Base-by-base conservation (phyloP, 2,113 vertebrate genomes). In the Cynoglossus semilaevis region DNA sequence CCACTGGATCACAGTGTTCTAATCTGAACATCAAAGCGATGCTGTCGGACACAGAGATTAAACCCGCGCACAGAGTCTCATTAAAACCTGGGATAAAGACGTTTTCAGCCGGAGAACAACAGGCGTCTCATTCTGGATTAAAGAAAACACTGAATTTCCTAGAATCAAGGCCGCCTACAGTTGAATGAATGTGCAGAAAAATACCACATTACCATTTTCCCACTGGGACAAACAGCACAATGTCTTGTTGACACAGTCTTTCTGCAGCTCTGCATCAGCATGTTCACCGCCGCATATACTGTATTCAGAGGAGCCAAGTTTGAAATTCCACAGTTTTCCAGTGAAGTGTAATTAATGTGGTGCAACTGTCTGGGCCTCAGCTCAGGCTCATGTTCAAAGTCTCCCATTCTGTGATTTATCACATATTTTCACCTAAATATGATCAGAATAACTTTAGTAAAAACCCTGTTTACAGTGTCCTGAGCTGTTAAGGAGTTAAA, bases 101-200 rank as follows among this genome's bases (percentile, higher is more conserved):
- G 46, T 36, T 17, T 13, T 18, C 44, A 44, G 15, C 35, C 46
- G 45, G 57, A 67, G 64, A 65, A 17, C 15, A 53, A 55, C 53
- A 37, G 48, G 71, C 47, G 76, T 69, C 72, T 83, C 48, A 50
- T 64, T 71, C 37, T 43, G 51, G 51, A 63, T 41, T 47, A 15
- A 41, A 51, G 19, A 41, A 52, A 13, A 37, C 10, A 8, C 15
- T n/a, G 37, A 29, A 48, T 61, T 88, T 86, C 79, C 80, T 68
- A 79, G 75, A 82, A 87, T 29, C 35, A 59, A 56, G 80, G 53
- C 78, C 75, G 59, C 80, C 79, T 80, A 69, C 77, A 74, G 51
- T 48, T 64, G 58, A 64, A 38, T 58, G 57, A 84, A 82, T 76
- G 63, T 48, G 74, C 75, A 72, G 50, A 71, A 78, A 68, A 56